Base-by-base conservation (phyloP, 2,797 vertebrate genomes). In the Coluber constrictor region DNA sequence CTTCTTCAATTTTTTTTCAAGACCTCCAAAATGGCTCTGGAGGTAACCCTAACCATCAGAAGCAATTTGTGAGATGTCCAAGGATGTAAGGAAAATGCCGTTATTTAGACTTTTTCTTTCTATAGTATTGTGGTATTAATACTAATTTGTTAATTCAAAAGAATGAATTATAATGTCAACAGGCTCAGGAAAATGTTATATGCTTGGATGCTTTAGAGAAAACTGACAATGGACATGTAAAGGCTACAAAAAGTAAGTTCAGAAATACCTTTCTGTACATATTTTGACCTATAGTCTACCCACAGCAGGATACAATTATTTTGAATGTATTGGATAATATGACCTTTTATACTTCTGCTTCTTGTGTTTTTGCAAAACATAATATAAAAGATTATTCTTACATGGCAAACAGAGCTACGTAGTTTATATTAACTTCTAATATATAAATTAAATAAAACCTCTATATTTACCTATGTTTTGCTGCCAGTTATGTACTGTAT, bases 201-300 rank as follows among this genome's bases (percentile, higher is more conserved):
- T 98, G 97, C 96, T 98, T 98, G 94, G 97, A 97, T 97, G 98
- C 98, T 95, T 97, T 98, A 96, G 98, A 98, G 95, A 98, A 97
- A 96, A 97, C 95, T 8, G 96, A 97, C 95, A 95, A 94, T 90
- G 96, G 95, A 94, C 96, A 94, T 47, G 88, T 93, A 90, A 93
- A 94, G 87, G 90, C 96, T 91, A 94, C 96, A 93, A 98, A 97
- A 98, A 97, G 98, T 98, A 95, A 97, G 98, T 96, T 59, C 10
- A 93, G 86, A 92, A 32, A 79, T 86, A 25, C 57, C 96, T 51
- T 96, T 13, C 51, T 16, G 63, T 83, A 25, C 74, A 83, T 83
- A 83, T 47, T 83, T 83, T 83, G 43, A 47, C 4, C 1, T 83
- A 47, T 47, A 83, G 10, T 11, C 43, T 83, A 13, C 10, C 9